phyloP scores from a whole-genome alignment of 2,797 vertebrate genomes.

The Pangasius sanitwongsei region DNA sequence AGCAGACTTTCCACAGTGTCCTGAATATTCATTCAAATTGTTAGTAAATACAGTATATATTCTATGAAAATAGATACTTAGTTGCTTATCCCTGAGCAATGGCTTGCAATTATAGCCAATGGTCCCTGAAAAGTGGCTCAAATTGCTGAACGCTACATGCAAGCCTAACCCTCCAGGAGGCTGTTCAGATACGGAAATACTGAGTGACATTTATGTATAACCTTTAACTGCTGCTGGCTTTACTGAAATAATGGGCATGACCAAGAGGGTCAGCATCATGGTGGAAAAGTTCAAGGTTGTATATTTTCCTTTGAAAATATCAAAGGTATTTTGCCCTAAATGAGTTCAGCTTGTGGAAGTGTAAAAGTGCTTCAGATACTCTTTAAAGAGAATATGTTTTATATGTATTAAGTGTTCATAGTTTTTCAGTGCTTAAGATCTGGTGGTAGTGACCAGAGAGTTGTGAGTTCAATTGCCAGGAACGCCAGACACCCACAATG shows the following conservation, averaged over 20 bases:
- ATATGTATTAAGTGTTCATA: neutral
- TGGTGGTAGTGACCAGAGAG: neutral
- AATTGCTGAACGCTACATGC: neutral
- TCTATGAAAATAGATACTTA: neutral
- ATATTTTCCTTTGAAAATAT: neutral
- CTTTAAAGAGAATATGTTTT: neutral
- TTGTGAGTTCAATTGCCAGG: neutral
- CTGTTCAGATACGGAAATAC: neutral
- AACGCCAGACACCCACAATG: neutral
- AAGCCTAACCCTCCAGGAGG: neutral
- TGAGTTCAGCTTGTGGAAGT: neutral
- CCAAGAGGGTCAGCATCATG: neutral
- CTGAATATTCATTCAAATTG: neutral
- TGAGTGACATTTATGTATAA: slow-evolving; percentile 13
- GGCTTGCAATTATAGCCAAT: neutral
- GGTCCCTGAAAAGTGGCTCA: neutral
- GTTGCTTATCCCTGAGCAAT: slow-evolving; percentile 19
- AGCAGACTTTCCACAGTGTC: neutral
- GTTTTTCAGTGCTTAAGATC: neutral
- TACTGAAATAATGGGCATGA: neutral
- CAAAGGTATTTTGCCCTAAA: neutral
- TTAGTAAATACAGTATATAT: neutral
- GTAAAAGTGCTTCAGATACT: neutral
- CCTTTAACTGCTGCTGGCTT: neutral
- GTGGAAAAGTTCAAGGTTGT: neutral